Base-by-base conservation (phyloP, 1,140 invertebrate genomes). In the Leucophenga varia region DNA sequence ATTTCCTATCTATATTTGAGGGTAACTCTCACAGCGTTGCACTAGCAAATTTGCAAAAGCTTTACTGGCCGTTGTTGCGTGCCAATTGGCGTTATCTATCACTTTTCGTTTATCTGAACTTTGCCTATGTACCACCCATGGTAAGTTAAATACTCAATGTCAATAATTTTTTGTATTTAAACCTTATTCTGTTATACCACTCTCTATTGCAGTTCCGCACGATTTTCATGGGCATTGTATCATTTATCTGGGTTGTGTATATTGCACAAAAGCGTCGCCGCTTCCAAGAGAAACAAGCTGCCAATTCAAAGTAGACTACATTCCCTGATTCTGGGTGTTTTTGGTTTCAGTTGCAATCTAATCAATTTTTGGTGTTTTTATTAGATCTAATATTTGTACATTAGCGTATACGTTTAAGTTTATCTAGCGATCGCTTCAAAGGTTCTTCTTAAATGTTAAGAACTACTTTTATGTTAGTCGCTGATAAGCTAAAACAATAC, bases 11-110 rank as follows among this genome's bases (percentile, higher is more conserved):
- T 1, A 70, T 85, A 52, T 82, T 89, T 46, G 86, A 89, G 78
- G 85, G 86, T 31, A 88, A 87, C 63, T 78, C 80, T 12, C 84
- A 87, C 52, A 59, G 76, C 28, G 71, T 76, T 7, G 81, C 87
- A 5, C 18, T 79, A 2, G 76, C 79, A 57, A 83, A 86, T 51
- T 58, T 87, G 13, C 64, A 80, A 55, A 78, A 77, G 30, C 57
- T 88, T 2, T 86, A 86, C 52, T 78, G 75, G 59, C 79, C 81
- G 1, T 71, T 87, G 31, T 60, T 89, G 16, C 73, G 76, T 49
- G 80, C 85, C 12, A 88, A 87, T 75, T 85, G 84, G 80, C 86
- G 84, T 65, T 88, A 84, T 73, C 58, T 89, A 12, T 87, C 86
- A 3, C 48, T 88, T 10, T 78, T 86, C 49, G 86, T 88, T 53